phyloP scores from a whole-genome alignment of 2,113 vertebrate genomes.

The Chlorodrepanis virens region DNA sequence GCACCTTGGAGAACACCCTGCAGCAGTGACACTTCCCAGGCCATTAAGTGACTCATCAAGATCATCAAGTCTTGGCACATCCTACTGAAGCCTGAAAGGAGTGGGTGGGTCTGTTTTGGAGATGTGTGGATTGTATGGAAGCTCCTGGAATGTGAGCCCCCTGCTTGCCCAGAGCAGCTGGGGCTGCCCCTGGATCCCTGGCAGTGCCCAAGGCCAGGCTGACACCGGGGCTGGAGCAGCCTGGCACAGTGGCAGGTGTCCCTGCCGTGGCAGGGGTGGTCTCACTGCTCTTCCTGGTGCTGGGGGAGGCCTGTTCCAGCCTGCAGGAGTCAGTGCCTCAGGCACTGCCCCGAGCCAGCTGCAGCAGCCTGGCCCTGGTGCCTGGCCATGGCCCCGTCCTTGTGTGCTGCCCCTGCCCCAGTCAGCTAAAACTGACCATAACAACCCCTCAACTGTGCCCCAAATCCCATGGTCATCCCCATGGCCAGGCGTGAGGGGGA shows the following conservation, averaged over 20 bases:
- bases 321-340: neutral
- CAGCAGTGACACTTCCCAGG: neutral
- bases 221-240: neutral
- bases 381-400: neutral
- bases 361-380: neutral
- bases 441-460: neutral
- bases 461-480: neutral
- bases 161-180: neutral
- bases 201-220: neutral
- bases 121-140: neutral
- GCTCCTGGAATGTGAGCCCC: neutral
- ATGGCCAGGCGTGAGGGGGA: neutral
- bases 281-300: neutral
- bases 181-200: neutral
- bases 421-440: neutral
- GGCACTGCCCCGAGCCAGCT: too few relatives aligned
- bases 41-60: neutral
- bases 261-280: neutral
- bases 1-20: neutral
- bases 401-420: neutral
- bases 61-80: neutral
- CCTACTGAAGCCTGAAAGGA: accelerated
- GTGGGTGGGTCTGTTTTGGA: neutral
- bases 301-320: neutral
- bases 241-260: neutral